Conservation (phyloP, 2,888 invertebrate genomes). For the Phlogophora meticulosa region DNA sequence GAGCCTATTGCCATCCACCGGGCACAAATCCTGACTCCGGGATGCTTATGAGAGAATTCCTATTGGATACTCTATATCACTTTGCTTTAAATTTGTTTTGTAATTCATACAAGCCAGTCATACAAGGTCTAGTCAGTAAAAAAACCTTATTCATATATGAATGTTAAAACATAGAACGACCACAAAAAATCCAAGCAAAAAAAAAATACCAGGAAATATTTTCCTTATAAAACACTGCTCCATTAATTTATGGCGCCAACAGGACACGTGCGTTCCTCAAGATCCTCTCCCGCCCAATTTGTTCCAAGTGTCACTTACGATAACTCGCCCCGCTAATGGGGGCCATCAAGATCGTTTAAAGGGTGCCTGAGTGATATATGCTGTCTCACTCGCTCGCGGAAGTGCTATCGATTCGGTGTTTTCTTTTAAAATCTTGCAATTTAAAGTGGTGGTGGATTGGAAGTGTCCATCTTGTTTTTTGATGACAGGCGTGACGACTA, state of each 20-base stretch:
- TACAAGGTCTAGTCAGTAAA: too few species aligned
- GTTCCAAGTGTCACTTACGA: conserved; percentile 77
- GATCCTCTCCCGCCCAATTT: conserved; percentile 72
- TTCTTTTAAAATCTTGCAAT: conserved; percentile 40
- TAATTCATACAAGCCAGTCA: too few species aligned
- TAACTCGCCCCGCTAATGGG: conserved; percentile 76
- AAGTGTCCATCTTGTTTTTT: background rate
- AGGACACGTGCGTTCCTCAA: conserved; percentile 48
- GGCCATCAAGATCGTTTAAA: conserved; percentile 75
- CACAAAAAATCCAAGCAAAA: too few species aligned
- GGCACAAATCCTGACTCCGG: too few species aligned
- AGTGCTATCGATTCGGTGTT: conserved; percentile 40
- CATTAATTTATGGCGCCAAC: conserved; percentile 52
- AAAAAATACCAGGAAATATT: background rate
- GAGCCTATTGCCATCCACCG: too few species aligned
- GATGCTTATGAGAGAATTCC: too few species aligned
- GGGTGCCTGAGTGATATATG: conserved; percentile 56
- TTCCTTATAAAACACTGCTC: conserved; percentile 1
- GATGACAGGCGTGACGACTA: too few species aligned
- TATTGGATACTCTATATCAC: too few species aligned
- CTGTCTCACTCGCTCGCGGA: conserved; percentile 51
- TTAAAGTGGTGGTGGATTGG: background rate
- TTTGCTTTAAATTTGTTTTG: too few species aligned
- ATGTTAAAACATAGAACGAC: too few species aligned
- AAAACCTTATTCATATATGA: too few species aligned